phyloP scores from a whole-genome alignment of 2,113 vertebrate species.

The Narcine bancroftii region DNA sequence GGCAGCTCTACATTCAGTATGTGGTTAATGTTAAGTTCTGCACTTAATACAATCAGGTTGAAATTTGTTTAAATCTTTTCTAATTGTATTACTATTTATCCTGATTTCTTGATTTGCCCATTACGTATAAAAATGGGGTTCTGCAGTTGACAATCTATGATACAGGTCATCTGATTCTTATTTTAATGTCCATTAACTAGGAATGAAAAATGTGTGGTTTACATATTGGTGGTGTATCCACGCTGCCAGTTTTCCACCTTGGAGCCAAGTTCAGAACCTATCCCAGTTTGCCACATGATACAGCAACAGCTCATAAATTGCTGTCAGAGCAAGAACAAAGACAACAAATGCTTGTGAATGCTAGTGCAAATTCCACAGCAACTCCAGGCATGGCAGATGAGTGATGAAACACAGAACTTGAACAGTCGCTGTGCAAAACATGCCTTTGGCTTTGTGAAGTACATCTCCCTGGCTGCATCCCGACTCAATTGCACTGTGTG shows the following conservation, averaged over 20 bases:
- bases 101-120: neutral
- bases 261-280: neutral
- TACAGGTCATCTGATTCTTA: neutral
- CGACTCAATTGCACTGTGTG: neutral
- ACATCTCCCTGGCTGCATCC: neutral
- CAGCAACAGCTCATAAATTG: neutral
- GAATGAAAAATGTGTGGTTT: neutral
- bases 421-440: neutral
- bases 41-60: neutral
- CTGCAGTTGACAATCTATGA: neutral
- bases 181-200: neutral
- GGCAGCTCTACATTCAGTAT: neutral
- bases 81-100: neutral
- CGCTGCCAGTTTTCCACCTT: neutral
- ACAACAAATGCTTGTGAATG: neutral
- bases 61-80: neutral
- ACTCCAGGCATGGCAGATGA: neutral
- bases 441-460: neutral
- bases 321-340: neutral
- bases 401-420: neutral
- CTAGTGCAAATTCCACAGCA: neutral
- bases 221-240: neutral
- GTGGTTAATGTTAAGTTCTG: neutral
- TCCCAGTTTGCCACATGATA: neutral
- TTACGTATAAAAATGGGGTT: neutral